Conservation (phyloP, 2,113 vertebrate species). For the Crotalus horridus region DNA sequence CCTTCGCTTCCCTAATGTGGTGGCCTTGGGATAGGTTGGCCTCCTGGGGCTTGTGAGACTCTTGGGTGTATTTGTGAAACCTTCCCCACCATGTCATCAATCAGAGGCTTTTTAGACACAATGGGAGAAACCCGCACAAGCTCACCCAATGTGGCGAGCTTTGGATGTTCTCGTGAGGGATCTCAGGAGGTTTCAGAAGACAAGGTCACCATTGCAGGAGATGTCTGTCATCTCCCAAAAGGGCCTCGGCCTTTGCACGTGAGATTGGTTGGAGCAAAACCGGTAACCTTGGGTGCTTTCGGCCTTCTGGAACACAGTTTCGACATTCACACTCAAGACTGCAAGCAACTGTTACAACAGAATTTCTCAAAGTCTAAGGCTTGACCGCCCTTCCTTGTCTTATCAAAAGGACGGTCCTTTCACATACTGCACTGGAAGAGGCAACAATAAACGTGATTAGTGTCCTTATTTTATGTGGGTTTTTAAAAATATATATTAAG, state of each 20-base stretch:
- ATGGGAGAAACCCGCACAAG: neutral
- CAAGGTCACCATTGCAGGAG: neutral
- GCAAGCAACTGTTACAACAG: neutral
- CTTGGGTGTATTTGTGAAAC: neutral
- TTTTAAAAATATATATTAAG: neutral
- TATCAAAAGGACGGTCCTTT: neutral
- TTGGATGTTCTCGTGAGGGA: neutral
- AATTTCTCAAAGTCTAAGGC: neutral
- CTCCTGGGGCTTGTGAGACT: neutral
- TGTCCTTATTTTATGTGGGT: neutral
- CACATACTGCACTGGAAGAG: neutral
- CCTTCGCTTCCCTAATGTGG: neutral
- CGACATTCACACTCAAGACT: neutral
- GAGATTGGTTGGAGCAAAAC: neutral
- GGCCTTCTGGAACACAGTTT: neutral
- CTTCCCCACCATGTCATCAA: neutral
- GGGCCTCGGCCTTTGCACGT: neutral
- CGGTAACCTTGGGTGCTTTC: neutral
- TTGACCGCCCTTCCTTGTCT: neutral
- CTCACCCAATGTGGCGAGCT: neutral
- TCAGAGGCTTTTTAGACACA: neutral
- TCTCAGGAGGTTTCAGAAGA: neutral
- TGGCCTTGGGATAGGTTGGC: neutral
- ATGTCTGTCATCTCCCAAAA: neutral
- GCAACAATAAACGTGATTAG: conserved; percentile 22